phyloP scores from a whole-genome alignment of 2,888 invertebrate genomes.

The Pachydiplax longipennis region DNA sequence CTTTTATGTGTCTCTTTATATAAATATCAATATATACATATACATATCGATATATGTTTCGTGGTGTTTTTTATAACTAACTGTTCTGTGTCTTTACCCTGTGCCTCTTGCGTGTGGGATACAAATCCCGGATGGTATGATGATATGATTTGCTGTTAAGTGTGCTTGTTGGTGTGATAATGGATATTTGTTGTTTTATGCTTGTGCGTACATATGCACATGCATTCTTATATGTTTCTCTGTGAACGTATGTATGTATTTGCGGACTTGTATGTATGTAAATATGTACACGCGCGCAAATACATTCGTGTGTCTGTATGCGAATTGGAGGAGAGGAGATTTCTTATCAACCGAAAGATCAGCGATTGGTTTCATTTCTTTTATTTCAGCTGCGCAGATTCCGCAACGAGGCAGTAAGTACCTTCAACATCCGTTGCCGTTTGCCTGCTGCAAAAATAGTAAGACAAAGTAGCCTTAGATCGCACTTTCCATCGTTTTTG shows the following conservation, averaged over 20 bases:
- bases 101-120: constrained; percentile 45
- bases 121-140: constrained; percentile 30
- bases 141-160: background rate
- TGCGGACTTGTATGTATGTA: no score
- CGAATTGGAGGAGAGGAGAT: background rate
- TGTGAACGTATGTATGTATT: no score
- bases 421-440: constrained; percentile 50
- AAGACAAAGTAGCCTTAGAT: background rate
- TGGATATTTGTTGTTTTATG: background rate
- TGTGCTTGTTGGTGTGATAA: constrained; percentile 12
- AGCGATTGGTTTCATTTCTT: constrained; percentile 51
- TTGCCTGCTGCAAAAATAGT: constrained; percentile 41
- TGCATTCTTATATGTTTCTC: no score
- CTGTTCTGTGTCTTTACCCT: constrained; percentile 20
- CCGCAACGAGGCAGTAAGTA: constrained; percentile 90
- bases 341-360: constrained; percentile 10
- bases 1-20: constrained; percentile 35
- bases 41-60: background rate
- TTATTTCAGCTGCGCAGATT: constrained; percentile 86
- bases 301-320: background rate
- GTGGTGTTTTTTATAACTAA: constrained; percentile 35
- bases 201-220: no score
- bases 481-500: background rate
- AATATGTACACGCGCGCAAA: background rate
- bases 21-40: background rate